Evolutionary conservation across 2,113 vertebrate species (phyloP).

Genomic region (Dipodomys stephensi): DNA sequence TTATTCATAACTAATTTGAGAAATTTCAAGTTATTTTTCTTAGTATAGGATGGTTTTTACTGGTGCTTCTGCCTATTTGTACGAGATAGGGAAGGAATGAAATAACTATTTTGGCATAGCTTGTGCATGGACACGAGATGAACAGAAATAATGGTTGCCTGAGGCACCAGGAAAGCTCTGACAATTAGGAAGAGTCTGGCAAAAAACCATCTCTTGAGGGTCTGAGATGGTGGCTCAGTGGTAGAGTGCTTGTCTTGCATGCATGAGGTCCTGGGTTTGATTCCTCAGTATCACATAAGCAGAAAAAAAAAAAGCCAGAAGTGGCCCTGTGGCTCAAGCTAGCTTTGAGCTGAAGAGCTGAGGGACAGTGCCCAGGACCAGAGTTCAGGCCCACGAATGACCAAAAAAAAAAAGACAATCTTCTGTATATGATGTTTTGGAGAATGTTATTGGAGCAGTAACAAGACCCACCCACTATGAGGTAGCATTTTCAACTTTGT

Average conservation of each 20-base stretch:
- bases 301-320: too few relatives aligned
- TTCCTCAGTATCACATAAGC: too few relatives aligned
- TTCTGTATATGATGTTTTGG: not conserved
- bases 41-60: not conserved
- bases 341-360: too few relatives aligned
- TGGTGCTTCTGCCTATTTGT: not conserved
- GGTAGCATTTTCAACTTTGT: not conserved
- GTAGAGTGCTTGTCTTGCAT: too few relatives aligned
- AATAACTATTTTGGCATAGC: not conserved
- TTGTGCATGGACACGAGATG: not conserved
- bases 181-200: not conserved
- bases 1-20: not conserved
- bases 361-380: too few relatives aligned
- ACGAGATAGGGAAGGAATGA: not conserved
- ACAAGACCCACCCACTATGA: not conserved
- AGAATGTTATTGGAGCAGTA: not conserved
- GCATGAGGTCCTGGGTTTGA: too few relatives aligned
- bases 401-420: not conserved
- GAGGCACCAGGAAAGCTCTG: too few relatives aligned
- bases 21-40: not conserved
- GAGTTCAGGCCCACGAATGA: too few relatives aligned
- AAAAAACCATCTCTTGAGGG: not conserved
- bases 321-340: too few relatives aligned
- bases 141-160: accelerated
- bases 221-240: too few relatives aligned